Evolutionary conservation across 2,888 invertebrate species (phyloP).

Genomic region (Chymomyza fuscimana): DNA sequence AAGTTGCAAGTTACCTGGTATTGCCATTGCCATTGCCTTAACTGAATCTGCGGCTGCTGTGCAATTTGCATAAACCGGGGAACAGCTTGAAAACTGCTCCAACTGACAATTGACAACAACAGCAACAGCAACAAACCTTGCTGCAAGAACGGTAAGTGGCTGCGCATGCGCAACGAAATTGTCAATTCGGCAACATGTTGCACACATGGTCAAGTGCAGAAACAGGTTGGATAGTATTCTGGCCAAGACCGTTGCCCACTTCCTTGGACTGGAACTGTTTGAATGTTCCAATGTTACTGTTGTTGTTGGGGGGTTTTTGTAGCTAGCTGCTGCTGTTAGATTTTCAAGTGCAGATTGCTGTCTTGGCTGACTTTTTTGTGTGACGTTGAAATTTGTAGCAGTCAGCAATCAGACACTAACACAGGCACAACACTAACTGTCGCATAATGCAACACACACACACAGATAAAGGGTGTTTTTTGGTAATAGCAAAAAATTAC

Average conservation of each 20-base stretch:
- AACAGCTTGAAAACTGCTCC: conserved; percentile 41
- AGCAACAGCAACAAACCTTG: conserved; percentile 27
- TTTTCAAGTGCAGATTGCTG: conserved; percentile 64
- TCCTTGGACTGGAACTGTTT: conserved; percentile 47
- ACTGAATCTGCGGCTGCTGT: conserved; percentile 36
- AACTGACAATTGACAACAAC: conserved; percentile 69
- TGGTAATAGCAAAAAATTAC: no score
- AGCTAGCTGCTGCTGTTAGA: conserved; percentile 51
- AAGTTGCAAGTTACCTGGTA: conserved; percentile 7
- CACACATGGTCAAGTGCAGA: conserved; percentile 75
- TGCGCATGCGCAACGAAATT: conserved; percentile 59
- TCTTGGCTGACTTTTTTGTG: conserved; percentile 49
- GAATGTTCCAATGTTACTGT: not conserved
- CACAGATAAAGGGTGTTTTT: conserved; percentile 21
- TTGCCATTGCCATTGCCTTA: conserved; percentile 31
- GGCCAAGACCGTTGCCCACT: conserved; percentile 47
- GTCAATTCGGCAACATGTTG: conserved; percentile 77
- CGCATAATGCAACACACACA: conserved; percentile 29
- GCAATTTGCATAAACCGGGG: conserved; percentile 72
- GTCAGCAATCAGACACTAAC: conserved; percentile 56
- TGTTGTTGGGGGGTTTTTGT: conserved; percentile 16
- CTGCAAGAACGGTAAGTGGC: conserved; percentile 40
- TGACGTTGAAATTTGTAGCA: conserved; percentile 73
- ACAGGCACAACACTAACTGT: conserved; percentile 38
- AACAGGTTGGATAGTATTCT: conserved; percentile 57